Evolutionary conservation across 2,113 vertebrate species (phyloP).

Genomic region (Nothocercus julius): DNA sequence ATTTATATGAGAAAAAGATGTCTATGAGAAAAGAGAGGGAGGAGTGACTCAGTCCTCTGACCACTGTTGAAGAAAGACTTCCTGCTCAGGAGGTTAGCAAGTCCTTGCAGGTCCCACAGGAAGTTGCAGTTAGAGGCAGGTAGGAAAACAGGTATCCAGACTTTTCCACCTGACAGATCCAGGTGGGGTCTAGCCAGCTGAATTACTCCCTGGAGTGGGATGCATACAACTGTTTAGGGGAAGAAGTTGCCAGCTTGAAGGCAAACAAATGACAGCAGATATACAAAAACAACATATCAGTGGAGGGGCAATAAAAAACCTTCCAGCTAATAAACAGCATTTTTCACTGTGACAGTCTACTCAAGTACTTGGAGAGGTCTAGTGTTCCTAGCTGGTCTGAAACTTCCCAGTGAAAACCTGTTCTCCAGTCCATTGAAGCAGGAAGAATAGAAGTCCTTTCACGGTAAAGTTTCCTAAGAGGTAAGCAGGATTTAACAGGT

Average conservation of each 20-base stretch:
- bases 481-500: not conserved
- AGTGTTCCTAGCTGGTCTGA: not conserved
- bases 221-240: not conserved
- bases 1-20: not conserved
- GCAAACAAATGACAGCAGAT: not conserved
- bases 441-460: not conserved
- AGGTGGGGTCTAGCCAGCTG: not conserved
- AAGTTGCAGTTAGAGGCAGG: not conserved
- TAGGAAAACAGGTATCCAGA: not conserved
- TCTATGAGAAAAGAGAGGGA: not conserved
- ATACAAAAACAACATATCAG: not conserved
- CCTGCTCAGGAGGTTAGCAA: not conserved
- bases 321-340: not conserved
- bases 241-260: not conserved
- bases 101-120: not conserved
- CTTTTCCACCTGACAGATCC: not conserved
- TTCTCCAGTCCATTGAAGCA: not conserved
- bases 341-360: not conserved
- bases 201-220: not conserved
- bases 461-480: not conserved
- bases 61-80: not conserved
- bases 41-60: accelerated
- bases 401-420: not conserved
- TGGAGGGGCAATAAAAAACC: not conserved
- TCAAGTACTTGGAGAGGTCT: not conserved